Conservation (phyloP, 2,888 invertebrate species). For the Erynnis tages region DNA sequence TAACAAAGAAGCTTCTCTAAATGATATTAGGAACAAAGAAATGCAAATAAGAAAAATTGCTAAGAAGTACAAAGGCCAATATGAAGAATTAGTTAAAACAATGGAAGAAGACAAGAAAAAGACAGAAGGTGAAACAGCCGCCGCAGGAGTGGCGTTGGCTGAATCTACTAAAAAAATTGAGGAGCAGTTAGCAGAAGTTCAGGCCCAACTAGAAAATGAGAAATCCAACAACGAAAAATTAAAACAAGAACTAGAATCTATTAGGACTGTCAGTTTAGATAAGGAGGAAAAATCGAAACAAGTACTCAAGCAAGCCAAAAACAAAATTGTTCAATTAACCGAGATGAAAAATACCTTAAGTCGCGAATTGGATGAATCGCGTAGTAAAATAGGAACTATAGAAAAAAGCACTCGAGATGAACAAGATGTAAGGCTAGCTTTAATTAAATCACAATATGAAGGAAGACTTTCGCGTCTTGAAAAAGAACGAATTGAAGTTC, state of each 20-base stretch:
- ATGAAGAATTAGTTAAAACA: slow-evolving; percentile 87
- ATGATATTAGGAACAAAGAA: slow-evolving; percentile 86
- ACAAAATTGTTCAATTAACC: slow-evolving; percentile 86
- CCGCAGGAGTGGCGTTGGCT: slow-evolving; percentile 64
- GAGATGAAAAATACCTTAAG: slow-evolving; percentile 84
- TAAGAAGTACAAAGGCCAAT: slow-evolving; percentile 94
- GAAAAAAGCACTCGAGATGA: slow-evolving; percentile 80
- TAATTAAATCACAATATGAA: slow-evolving; percentile 86
- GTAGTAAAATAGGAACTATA: slow-evolving; percentile 71
- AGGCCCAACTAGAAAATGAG: slow-evolving; percentile 65
- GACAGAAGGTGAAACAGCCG: slow-evolving; percentile 78
- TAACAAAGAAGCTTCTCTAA: slow-evolving; percentile 84
- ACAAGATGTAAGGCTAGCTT: slow-evolving; percentile 80
- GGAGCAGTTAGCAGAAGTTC: slow-evolving; percentile 69
- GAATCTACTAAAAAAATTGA: slow-evolving; percentile 78
- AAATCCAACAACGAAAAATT: slow-evolving; percentile 84
- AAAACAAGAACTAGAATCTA: slow-evolving; percentile 83
- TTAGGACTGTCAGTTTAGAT: slow-evolving; percentile 78
- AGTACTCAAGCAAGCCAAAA: slow-evolving; percentile 87
- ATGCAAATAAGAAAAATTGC: slow-evolving; percentile 92
- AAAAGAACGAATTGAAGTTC: slow-evolving; percentile 86
- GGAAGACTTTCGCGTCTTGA: slow-evolving; percentile 85
- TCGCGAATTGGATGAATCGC: slow-evolving; percentile 81
- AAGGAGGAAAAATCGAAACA: slow-evolving; percentile 85
- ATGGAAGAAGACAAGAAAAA: slow-evolving; percentile 83